phyloP scores from a whole-genome alignment of 2,797 vertebrate species.

The Amazonetta brasiliensis region DNA sequence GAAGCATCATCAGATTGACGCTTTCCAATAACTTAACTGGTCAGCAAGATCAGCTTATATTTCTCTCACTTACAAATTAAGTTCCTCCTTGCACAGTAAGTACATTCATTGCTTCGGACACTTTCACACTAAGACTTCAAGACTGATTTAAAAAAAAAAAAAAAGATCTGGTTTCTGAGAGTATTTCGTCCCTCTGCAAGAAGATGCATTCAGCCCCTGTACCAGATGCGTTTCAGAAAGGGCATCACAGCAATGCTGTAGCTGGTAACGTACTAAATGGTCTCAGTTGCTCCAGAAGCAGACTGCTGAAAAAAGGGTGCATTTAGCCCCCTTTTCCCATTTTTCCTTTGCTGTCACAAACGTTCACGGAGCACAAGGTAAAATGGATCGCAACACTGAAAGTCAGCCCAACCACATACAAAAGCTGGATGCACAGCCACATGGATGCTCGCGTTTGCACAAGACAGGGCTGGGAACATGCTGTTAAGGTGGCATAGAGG shows the following conservation, averaged over 20 bases:
- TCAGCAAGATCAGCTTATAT: neutral
- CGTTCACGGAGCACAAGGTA: neutral
- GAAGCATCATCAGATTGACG: neutral
- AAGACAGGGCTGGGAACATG: neutral
- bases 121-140: neutral
- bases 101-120: neutral
- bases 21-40: neutral
- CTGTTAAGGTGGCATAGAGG: fast-evolving
- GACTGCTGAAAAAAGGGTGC: neutral
- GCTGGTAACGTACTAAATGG: fast-evolving
- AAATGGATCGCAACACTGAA: neutral
- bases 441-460: neutral
- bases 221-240: neutral
- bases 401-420: neutral
- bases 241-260: neutral
- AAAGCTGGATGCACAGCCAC: neutral
- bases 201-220: neutral
- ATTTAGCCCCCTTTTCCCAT: neutral
- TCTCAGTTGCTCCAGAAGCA: neutral
- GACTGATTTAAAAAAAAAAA: neutral
- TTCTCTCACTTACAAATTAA: neutral
- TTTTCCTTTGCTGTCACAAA: neutral
- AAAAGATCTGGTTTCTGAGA: neutral
- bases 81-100: neutral
- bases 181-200: fast-evolving